Evolutionary conservation across 2,113 vertebrate species (phyloP), one percentile per base, ranked within the genome.

Genomic region (Perca schrenkii): DNA sequence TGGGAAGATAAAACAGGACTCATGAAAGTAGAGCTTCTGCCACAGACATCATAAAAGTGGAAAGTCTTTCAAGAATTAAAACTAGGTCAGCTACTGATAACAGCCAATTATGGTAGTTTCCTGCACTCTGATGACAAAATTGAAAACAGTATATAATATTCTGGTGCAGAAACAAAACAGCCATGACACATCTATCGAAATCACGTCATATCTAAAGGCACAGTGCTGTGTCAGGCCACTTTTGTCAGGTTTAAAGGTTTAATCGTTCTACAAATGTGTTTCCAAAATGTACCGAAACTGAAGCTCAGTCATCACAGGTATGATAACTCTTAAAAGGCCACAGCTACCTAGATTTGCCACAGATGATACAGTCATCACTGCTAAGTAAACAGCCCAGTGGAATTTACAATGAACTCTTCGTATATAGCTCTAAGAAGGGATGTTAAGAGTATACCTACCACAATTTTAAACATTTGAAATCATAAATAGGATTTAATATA

Each of bases 251-350:
- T 79, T 40, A 63, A 22, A 64, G 67, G 54, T 78, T 15, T 6
- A 43, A n/a, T 58, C 4, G 1, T 28, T 57, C 4, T 0, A 4
- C n/a, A n/a, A 65, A 43, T 15, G 4, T 3, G 47, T 83, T 81
- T 76, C 60, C 28, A 80, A 67, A 63, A 58, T 34, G 69, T 11
- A 77, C 72, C 21, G 63, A 84, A 49, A 5, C 57, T 74, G 21
- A 28, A 64, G 71, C 63, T 77, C 79, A 74, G 77, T 76, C 84
- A 62, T 79, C 56, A 67, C 19, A 76, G 77, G 86, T 10, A 10
- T 4, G 82, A 89, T 88, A 82, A 77, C 34, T 3, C 8, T 11
- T 28, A 69, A 74, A 74, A 85, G 57, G 70, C 56, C 13, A 60
- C 0, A 1, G n/a, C 53, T 61, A 40, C 52, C 49, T 22, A 63